These are phyloP conservation scores for Fopius arisanus DNA, from an alignment of 1,140 invertebrate genomes.

Conservation along the genomic window DNA sequence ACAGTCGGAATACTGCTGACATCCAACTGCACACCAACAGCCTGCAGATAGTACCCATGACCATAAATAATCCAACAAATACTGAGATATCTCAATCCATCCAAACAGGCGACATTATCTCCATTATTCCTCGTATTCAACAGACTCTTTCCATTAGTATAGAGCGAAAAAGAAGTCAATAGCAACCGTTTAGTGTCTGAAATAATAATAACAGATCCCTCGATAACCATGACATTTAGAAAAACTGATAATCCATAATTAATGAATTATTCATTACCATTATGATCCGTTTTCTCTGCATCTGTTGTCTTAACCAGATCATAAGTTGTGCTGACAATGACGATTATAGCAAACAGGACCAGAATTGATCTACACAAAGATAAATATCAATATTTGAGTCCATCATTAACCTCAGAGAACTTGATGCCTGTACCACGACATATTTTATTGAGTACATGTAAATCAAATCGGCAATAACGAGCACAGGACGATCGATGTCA, in stretches of 20 bases:
- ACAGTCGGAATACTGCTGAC: conserved; percentile 41
- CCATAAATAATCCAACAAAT: conserved; percentile 67
- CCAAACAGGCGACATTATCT: conserved; percentile 59
- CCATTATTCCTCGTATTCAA: conserved; percentile 44
- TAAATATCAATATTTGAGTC: conserved; percentile 20
- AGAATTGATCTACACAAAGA: conserved; percentile 37
- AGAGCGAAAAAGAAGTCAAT: conserved; percentile 59
- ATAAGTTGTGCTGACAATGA: conserved; percentile 46
- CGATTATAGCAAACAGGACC: conserved; percentile 37
- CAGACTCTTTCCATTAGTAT: conserved; percentile 61
- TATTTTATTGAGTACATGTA: conserved; percentile 44
- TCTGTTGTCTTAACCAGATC: conserved; percentile 39
- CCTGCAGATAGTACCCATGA: conserved; percentile 54
- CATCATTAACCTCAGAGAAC: background rate
- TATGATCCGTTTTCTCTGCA: conserved; percentile 30
- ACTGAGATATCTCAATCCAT: conserved; percentile 65
- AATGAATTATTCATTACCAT: conserved; percentile 29
- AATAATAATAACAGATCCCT: background rate
- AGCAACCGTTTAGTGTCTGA: conserved; percentile 31
- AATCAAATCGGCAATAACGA: conserved; percentile 44
- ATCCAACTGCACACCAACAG: conserved; percentile 44
- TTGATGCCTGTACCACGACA: background rate
- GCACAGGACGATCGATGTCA: conserved; percentile 24
- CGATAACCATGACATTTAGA: conserved; percentile 12
- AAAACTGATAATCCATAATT: background rate